Conservation (phyloP, 2,797 vertebrate species). For the Trichosurus vulpecula region DNA sequence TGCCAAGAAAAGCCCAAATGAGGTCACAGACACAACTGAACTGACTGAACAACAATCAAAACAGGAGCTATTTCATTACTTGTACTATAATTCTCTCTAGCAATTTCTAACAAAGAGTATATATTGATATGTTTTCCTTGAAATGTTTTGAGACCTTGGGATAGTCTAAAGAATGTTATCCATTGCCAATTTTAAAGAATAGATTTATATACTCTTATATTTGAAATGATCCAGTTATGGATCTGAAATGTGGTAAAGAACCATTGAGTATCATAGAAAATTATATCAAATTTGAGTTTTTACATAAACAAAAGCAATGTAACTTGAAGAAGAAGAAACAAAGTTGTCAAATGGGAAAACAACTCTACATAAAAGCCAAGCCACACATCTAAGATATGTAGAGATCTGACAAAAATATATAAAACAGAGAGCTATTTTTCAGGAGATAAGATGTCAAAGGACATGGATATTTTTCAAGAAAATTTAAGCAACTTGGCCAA, state of each 20-base stretch:
- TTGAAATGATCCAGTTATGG: conserved; percentile 21
- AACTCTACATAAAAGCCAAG: not conserved
- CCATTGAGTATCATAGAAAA: conserved; percentile 18
- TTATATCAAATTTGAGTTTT: not conserved
- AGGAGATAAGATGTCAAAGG: not conserved
- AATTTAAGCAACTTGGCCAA: not conserved
- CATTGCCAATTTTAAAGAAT: conserved; percentile 38
- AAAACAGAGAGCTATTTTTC: not conserved
- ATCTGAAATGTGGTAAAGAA: not conserved
- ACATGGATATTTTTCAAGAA: not conserved
- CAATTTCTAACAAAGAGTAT: not conserved
- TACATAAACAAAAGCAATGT: not conserved
- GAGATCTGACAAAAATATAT: not conserved
- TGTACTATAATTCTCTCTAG: not conserved
- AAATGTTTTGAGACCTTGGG: conserved; percentile 7
- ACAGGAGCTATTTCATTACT: not conserved
- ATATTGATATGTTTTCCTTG: not conserved
- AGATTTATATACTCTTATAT: not conserved
- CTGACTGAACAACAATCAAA: not conserved
- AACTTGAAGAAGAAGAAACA: not conserved
- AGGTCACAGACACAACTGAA: not conserved
- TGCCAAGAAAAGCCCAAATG: not conserved
- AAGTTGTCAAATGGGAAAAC: not conserved
- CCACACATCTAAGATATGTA: not conserved
- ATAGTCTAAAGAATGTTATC: not conserved